phyloP scores from a whole-genome alignment of 2,888 invertebrate species.

The Ochropacha duplaris region DNA sequence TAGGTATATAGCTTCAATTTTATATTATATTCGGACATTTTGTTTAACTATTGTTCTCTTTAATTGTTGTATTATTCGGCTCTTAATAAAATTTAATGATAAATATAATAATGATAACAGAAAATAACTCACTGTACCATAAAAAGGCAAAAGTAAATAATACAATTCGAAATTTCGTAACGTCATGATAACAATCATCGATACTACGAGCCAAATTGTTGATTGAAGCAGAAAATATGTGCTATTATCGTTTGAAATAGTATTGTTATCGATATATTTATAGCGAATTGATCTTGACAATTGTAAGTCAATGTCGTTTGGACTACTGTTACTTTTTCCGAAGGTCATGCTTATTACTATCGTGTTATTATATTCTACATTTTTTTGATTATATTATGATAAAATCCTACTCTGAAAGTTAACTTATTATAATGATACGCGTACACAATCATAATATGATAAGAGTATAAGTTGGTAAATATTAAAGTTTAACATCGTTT shows the following conservation, averaged over 20 bases:
- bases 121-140: neutral
- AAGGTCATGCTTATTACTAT: conserved; percentile 19
- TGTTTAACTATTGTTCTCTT: no score
- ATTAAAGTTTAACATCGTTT: no score
- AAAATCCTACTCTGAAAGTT: conserved; percentile 6
- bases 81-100: no score
- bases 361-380: neutral
- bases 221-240: neutral
- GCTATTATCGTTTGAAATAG: neutral
- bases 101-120: neutral
- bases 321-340: conserved; percentile 6
- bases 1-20: no score
- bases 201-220: conserved; percentile 2
- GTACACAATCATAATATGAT: no score
- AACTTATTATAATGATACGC: no score
- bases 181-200: neutral
- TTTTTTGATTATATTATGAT: conserved; percentile 18
- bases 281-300: conserved; percentile 17
- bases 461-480: neutral
- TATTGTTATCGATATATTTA: conserved; percentile 7
- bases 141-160: neutral
- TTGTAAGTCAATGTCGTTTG: conserved; percentile 36
- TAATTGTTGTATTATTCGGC: no score
- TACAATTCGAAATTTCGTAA: neutral
- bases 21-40: no score